phyloP scores from a whole-genome alignment of 2,797 vertebrate species.

The Coregonus sp. region DNA sequence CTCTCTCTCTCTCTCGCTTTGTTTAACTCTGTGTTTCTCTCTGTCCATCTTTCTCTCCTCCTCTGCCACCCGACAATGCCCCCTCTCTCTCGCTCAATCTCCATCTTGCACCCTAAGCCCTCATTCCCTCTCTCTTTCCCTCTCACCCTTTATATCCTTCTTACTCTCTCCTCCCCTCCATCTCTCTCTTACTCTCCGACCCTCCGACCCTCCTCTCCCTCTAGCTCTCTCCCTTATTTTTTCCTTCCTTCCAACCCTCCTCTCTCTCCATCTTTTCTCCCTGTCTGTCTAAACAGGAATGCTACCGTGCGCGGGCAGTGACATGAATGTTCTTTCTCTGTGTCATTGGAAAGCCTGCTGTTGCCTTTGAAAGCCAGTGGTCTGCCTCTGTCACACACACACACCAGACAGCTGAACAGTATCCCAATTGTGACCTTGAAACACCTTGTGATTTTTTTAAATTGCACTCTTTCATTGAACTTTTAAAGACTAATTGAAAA shows the following conservation, averaged over 20 bases:
- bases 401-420: not conserved
- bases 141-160: not conserved
- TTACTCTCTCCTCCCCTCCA: not conserved
- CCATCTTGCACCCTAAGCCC: too few species aligned
- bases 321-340: slow-evolving; percentile 26
- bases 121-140: not conserved
- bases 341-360: slow-evolving; percentile 15
- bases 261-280: not conserved
- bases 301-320: slow-evolving; percentile 12
- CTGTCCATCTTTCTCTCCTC: not conserved
- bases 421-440: slow-evolving; percentile 1
- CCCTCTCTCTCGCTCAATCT: not conserved
- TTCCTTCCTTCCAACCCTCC: not conserved
- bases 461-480: not conserved
- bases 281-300: not conserved
- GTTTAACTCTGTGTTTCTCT: not conserved
- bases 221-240: not conserved
- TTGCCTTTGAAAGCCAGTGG: slow-evolving; percentile 28
- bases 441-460: not conserved
- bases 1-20: not conserved
- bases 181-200: not conserved
- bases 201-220: too few species aligned
- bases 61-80: not conserved
- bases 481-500: not conserved
- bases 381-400: slow-evolving; percentile 18